Base-by-base conservation (phyloP, 2,888 invertebrate genomes). In the Phania funesta region DNA sequence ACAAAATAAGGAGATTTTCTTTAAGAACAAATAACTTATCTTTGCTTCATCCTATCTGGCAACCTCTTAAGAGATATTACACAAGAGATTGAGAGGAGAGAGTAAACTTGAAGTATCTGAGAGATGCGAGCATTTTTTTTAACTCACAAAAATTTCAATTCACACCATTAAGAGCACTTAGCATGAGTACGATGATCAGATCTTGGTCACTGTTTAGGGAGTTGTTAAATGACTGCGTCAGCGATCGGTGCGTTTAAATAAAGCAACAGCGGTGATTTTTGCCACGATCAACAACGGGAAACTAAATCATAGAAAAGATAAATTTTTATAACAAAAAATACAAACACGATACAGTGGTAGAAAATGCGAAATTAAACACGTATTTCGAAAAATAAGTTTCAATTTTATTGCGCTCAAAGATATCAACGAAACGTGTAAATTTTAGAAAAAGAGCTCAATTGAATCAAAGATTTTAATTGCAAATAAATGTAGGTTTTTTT, bases 181-280 rank as follows among this genome's bases (percentile, higher is more conserved):
- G 8, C 64, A 60, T 65, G 68, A 79, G 68, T 71, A 58, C 54
- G 68, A 76, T 76, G 77, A 78, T 77, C 77, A 74, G 67, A 71
- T 62, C 64, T 58, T 77, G 64, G 32, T 48, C 71, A 71, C 5
- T 64, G 76, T 62, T 22, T 58, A 29, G 68, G 80, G 83, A 85
- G 84, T 85, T 82, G 83, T 78, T 80, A 56, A 82, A 70, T 84
- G 81, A 82, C 83, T 84, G 80, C 58, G 76, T 68, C 46, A 68
- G 64, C 78, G 83, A 85, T 84, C 85, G 82, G 84, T 84, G 76
- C 83, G 83, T 70, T 35, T 44, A 32, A 11, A 73, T 29, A 60
- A 46, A 35, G 60, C 5, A 58, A 56, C 29, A 64, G 50, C 48
- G 48, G 58, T 46, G 4, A 26, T 24, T 50, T 50, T 32, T 60